phyloP scores from a whole-genome alignment of 2,113 vertebrate genomes.

The Enhydra lutris region DNA sequence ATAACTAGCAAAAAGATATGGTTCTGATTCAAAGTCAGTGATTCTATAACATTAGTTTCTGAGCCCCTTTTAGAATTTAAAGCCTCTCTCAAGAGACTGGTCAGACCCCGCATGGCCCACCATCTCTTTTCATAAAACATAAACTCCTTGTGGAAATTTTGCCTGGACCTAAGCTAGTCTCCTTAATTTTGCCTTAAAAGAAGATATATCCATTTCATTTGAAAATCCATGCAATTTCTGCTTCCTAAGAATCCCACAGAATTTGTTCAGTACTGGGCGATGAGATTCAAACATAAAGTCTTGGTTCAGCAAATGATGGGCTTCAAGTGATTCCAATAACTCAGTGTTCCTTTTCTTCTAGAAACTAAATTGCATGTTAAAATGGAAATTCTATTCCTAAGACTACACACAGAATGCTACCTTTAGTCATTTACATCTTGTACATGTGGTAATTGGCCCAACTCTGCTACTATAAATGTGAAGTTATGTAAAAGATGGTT shows the following conservation, averaged over 20 bases:
- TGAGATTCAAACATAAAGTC: neutral
- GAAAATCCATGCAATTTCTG: neutral
- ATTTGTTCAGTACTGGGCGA: neutral
- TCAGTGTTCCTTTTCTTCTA: neutral
- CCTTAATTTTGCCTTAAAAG: conserved; percentile 3
- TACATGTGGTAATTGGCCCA: neutral
- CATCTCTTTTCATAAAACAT: neutral
- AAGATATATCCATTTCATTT: neutral
- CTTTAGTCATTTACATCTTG: neutral
- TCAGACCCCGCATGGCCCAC: neutral
- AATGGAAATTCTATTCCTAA: neutral
- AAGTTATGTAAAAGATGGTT: neutral
- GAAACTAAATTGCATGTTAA: neutral
- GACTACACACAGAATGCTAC: neutral
- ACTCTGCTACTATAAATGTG: neutral
- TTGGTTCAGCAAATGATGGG: neutral
- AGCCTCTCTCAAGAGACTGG: neutral
- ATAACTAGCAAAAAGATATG: neutral
- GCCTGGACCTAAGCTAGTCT: neutral
- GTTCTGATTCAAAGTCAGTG: neutral
- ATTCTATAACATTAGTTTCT: neutral
- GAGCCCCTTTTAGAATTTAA: neutral
- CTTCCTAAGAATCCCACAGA: neutral
- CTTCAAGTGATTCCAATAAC: neutral
- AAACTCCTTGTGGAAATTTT: neutral